These are phyloP conservation scores for Mythimna albipuncta DNA, from an alignment of 2,888 invertebrate genomes.

Conservation along the genomic window DNA sequence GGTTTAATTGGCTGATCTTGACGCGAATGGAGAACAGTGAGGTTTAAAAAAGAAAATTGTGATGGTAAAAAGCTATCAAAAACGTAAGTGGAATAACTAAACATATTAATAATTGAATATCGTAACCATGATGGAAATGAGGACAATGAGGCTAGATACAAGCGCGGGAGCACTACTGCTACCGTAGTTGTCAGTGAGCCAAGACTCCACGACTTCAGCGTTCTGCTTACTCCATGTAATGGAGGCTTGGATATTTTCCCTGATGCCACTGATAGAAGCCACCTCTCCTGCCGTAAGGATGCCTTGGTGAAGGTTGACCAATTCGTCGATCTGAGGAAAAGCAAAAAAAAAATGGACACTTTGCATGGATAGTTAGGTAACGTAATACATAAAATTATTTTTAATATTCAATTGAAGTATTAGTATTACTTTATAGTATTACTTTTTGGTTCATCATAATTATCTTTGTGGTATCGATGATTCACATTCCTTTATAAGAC, in stretches of 20 bases:
- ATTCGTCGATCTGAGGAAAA: constrained; percentile 73
- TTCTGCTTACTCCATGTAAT: constrained; percentile 80
- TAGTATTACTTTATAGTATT: background rate
- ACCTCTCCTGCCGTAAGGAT: constrained; percentile 82
- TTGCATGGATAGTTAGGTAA: no score
- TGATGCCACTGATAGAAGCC: constrained; percentile 78
- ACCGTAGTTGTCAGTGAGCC: constrained; percentile 76
- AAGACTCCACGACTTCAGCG: constrained; percentile 73
- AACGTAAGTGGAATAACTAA: background rate
- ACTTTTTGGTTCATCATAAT: background rate
- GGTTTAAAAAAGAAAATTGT: background rate
- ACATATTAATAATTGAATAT: constrained; percentile 68
- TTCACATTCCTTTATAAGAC: background rate
- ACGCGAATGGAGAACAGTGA: background rate
- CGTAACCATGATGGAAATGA: constrained; percentile 73
- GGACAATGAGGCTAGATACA: constrained; percentile 74
- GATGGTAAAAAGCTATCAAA: constrained; percentile 5
- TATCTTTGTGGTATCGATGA: background rate
- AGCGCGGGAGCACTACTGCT: constrained; percentile 67
- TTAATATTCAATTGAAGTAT: background rate
- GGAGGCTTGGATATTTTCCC: constrained; percentile 83
- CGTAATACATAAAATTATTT: no score
- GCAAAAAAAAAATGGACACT: background rate
- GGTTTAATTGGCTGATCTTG: no score
- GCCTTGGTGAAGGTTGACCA: constrained; percentile 69